These are phyloP conservation scores for Picus viridis DNA, from an alignment of 2,797 vertebrate genomes.

Conservation along the genomic window DNA sequence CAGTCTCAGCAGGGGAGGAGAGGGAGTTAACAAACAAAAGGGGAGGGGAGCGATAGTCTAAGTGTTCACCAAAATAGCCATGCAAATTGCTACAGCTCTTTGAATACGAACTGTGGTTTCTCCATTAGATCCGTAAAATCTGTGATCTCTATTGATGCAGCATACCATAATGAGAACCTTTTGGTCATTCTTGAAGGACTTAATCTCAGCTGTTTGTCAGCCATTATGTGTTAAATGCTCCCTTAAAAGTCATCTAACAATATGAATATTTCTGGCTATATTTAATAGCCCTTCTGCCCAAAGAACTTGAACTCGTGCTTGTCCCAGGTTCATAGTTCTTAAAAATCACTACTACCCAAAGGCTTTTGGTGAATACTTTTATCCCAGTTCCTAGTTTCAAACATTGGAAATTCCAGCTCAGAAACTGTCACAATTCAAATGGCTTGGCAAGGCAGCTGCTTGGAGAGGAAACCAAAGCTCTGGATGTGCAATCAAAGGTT, in stretches of 20 bases:
- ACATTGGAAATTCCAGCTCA: constrained; percentile 61
- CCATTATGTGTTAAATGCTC: not conserved
- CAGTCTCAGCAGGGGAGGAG: not conserved
- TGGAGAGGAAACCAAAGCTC: constrained; percentile 59
- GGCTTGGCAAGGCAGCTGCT: constrained; percentile 46
- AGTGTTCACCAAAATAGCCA: not conserved
- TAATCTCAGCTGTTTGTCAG: not conserved
- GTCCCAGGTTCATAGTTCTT: not conserved
- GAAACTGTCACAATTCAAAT: constrained; percentile 36
- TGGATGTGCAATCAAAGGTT: constrained; percentile 61
- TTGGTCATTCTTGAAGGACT: not conserved
- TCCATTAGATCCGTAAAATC: not conserved
- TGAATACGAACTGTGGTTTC: not conserved
- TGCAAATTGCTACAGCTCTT: not conserved
- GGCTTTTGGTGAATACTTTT: constrained; percentile 24
- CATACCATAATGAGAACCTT: not conserved
- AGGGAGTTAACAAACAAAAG: not conserved
- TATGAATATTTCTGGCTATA: not conserved
- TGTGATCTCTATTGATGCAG: not conserved
- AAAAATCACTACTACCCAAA: not conserved
- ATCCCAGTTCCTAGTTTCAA: constrained; percentile 42
- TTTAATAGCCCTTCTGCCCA: not conserved
- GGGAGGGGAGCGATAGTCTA: not conserved
- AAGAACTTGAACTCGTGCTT: not conserved
- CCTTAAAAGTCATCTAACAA: not conserved